These are phyloP conservation scores for Micrastur ruficollis DNA, from an alignment of 2,797 vertebrate genomes.

Conservation along the genomic window DNA sequence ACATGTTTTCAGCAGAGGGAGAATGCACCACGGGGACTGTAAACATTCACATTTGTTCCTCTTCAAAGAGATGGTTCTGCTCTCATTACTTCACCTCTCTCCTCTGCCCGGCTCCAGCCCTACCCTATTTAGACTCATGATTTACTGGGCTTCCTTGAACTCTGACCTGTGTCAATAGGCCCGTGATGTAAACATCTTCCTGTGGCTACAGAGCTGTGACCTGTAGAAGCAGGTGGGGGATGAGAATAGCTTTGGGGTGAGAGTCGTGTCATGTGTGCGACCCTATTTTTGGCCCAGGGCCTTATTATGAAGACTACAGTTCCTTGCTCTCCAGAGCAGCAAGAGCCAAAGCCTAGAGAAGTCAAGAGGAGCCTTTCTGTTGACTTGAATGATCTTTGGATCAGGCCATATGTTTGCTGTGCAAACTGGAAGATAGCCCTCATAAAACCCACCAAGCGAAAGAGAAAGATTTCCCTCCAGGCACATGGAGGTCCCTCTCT, in stretches of 20 bases:
- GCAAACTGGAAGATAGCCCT: not conserved
- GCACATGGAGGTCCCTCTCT: not conserved
- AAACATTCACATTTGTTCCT: slow-evolving; percentile 65
- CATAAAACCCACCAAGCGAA: not conserved
- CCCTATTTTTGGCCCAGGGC: not conserved
- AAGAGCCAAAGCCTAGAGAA: not conserved
- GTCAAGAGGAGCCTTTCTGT: not conserved
- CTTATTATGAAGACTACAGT: not conserved
- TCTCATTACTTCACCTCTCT: slow-evolving; percentile 38
- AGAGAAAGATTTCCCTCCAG: not conserved
- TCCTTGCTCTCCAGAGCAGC: not conserved
- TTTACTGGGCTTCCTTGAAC: slow-evolving; percentile 69
- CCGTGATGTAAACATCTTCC: slow-evolving; percentile 45
- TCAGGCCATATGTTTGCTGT: not conserved
- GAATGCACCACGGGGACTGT: slow-evolving; percentile 1
- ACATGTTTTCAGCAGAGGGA: slow-evolving; percentile 13
- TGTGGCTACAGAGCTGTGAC: slow-evolving; percentile 25
- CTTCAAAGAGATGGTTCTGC: slow-evolving; percentile 60
- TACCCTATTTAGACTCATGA: slow-evolving; percentile 56
- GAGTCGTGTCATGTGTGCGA: not conserved
- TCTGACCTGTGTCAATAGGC: slow-evolving; percentile 49
- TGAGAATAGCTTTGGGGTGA: not conserved
- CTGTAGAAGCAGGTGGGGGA: slow-evolving; percentile 54
- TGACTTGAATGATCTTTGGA: not conserved
- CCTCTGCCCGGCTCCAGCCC: not conserved